Conservation (phyloP, 1,140 invertebrate genomes). For the Laupala kohalensis region DNA sequence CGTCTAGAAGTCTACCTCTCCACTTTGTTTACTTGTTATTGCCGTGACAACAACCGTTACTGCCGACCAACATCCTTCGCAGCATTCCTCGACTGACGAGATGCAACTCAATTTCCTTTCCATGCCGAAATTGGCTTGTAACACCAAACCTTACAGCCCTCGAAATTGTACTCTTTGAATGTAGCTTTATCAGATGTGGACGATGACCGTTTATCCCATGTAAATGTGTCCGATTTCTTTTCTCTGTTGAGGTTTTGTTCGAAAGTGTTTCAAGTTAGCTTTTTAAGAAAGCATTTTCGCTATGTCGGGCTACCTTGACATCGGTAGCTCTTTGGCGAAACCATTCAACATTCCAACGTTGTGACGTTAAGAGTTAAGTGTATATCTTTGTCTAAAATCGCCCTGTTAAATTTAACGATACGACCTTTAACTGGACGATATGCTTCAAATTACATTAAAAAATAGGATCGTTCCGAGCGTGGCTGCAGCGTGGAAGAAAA, state of each 20-base stretch:
- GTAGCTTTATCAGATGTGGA: background rate
- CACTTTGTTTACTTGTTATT: background rate
- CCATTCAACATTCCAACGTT: background rate
- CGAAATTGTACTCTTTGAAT: background rate
- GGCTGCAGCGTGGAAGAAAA: background rate
- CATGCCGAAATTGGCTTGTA: background rate
- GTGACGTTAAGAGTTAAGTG: background rate
- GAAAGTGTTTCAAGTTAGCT: background rate
- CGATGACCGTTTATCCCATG: background rate
- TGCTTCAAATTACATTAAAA: background rate
- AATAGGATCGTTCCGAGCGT: background rate
- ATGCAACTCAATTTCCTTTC: background rate
- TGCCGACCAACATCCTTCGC: too few species aligned
- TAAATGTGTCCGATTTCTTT: background rate
- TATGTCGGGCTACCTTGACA: background rate
- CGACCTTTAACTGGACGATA: background rate
- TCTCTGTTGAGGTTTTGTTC: background rate
- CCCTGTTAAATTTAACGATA: background rate
- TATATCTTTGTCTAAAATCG: background rate
- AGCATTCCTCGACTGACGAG: too few species aligned
- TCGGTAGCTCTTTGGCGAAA: background rate
- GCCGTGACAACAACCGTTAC: background rate
- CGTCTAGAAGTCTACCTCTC: too few species aligned
- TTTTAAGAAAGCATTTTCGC: background rate
- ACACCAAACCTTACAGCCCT: background rate